Evolutionary conservation across 2,797 vertebrate genomes (phyloP).

Genomic region (Dendrocincla fuliginosa): DNA sequence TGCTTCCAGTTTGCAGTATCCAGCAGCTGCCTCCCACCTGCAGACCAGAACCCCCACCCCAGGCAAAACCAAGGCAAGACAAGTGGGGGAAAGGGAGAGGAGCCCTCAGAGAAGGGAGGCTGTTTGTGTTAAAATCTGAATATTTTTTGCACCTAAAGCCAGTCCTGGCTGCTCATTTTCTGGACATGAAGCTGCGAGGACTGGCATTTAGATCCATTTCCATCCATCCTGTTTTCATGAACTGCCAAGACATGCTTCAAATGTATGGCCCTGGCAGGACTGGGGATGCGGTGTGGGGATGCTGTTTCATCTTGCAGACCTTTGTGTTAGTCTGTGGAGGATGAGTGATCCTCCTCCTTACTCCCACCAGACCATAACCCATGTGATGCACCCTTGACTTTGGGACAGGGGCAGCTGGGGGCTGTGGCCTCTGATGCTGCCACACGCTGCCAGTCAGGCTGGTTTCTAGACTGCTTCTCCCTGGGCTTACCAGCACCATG

Average conservation of each 20-base stretch:
- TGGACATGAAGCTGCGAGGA: background rate
- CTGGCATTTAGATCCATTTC: background rate
- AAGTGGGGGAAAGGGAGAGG: background rate
- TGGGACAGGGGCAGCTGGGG: background rate
- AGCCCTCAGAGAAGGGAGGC: background rate
- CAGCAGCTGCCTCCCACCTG: background rate
- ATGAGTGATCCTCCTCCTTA: background rate
- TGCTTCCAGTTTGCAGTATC: background rate
- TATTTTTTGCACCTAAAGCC: background rate
- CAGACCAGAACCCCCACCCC: background rate
- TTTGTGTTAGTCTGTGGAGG: background rate
- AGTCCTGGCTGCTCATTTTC: background rate
- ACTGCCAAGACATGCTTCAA: background rate
- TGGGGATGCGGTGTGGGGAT: background rate
- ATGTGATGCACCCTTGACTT: background rate
- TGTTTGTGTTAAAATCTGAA: background rate
- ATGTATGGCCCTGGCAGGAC: accelerated
- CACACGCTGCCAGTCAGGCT: background rate
- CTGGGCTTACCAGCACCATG: background rate
- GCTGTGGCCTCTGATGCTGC: background rate
- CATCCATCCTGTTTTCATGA: background rate
- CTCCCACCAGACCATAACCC: background rate
- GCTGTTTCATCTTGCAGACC: background rate
- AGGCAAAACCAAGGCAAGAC: background rate
- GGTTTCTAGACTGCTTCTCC: background rate